Evolutionary conservation across 1,140 invertebrate genomes (phyloP), one percentile per base, ranked within the genome.

Genomic region (Protaetia brevitarsis): DNA sequence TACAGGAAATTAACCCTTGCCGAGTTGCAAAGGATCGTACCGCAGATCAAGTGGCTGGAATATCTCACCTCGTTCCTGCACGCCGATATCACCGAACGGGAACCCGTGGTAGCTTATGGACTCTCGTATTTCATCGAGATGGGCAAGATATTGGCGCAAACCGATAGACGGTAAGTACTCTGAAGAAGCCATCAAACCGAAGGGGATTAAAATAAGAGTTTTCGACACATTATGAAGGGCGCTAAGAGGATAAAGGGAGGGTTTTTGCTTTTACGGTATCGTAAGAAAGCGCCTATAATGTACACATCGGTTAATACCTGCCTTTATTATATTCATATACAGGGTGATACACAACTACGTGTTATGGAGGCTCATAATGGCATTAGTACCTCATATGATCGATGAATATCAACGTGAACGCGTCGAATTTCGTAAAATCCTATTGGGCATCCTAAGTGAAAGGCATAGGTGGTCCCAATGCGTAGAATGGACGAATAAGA

Each of bases 401-500:
- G 89, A 91, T 69, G 87, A 91, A 37, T 95, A 91, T 77, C 89
- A 91, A 74, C 83, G 88, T 56, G 87, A 86, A 56, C 79, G 89
- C 3, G 85, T 89, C 1, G 90, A 94, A 72, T 96, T 94, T 77
- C 82, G 88, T 1, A 89, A 89, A 77, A 91, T 94, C 10, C 78
- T 95, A 0, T 80, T 90, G 69, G 93, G 92, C 0, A 88, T 94
- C 26, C 84, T 88, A 57, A 88, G 85, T 69, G 89, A 93, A 73
- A 74, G 89, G 27, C 86, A 87, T 67, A 83, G 90, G 63, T 93
- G 90, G 91, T 88, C 89, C 0, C 88, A 91, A 73, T 93, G 91
- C 75, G 90, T 93, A 0, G 91, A 93, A 69, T 92, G 88, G 88
- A 92, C 91, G 1, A 93, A 93, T 74, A 92, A 93, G 74, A 90